phyloP scores from a whole-genome alignment of 2,888 invertebrate species.

The Chaetoderma sp. region DNA sequence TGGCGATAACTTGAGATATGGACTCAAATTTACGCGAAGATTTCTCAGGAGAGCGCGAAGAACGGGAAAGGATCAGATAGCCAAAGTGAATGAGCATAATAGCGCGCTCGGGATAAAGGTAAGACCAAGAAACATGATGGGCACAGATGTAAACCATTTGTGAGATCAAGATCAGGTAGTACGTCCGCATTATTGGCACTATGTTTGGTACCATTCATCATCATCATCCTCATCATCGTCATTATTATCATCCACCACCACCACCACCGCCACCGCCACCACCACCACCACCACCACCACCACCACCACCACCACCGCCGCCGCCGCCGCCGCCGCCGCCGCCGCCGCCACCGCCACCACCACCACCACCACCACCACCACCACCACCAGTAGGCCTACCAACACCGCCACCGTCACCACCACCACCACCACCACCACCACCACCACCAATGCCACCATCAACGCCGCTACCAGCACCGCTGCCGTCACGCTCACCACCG shows the following conservation, averaged over 20 bases:
- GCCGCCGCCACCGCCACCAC: not conserved
- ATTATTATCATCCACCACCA: not conserved
- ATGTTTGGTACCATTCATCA: too few species aligned
- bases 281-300: not conserved
- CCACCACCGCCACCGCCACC: not conserved
- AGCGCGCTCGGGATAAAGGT: slow-evolving; percentile 65
- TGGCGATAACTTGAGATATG: slow-evolving; percentile 95
- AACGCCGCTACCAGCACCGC: too few species aligned
- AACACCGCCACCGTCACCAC: too few species aligned
- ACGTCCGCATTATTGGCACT: too few species aligned
- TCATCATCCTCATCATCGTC: not conserved
- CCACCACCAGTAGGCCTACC: too few species aligned
- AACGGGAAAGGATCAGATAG: slow-evolving; percentile 75
- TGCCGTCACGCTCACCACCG: too few species aligned
- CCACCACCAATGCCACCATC: too few species aligned
- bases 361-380: too few species aligned
- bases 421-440: too few species aligned
- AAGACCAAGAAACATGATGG: slow-evolving; percentile 14
- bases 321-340: not conserved
- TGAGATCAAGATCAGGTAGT: slow-evolving; percentile 73
- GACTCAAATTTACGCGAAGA: slow-evolving; percentile 91
- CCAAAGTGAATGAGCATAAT: slow-evolving; percentile 65
- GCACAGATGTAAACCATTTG: slow-evolving; percentile 74
- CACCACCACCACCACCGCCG: not conserved
- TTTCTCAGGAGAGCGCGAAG: slow-evolving; percentile 95